Evolutionary conservation across 2,797 vertebrate genomes (phyloP), one percentile per base, ranked within the genome.

Genomic region (Zalophus californianus): DNA sequence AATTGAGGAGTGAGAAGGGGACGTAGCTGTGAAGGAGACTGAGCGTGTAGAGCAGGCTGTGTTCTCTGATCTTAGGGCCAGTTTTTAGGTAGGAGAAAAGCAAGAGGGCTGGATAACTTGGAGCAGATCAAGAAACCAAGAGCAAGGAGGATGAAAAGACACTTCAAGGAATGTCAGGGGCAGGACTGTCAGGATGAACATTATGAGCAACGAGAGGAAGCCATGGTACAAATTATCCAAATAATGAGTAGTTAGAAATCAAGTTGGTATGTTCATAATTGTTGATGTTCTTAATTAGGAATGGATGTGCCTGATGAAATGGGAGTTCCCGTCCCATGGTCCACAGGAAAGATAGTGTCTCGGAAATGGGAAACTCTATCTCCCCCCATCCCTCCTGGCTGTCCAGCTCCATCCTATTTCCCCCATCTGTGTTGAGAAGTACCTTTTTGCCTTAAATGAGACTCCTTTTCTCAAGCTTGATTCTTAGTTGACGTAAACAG

Each of bases 401-500:
- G 7, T 16, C 23, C 15, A 23, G 27, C 32, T 52, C 16, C 32
- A 2, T 23, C 70, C n/a, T 48, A 0, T 48, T 48, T 60, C 25
- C 64, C 29, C 25, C 5, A 20, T 16, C 12, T 87, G 1, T 15
- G 29, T 56, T 68, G 52, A 64, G 70, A 86, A 27, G 16, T 82
- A 66, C 13, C 18, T 93, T 94, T 91, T 64, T 23, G n/a, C 27
- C 23, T 91, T 85, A 41, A 77, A 29, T 50, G 41, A 85, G 35
- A 54, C 14, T 64, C 25, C 25, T 5, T 21, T 82, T 66, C 38
- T 56, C 6, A 2, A 88, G 35, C 44, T 73, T 68, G 12, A 68
- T 94, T 84, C 44, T 77, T 87, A 21, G 15, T 75, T 80, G n/a
- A 72, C 58, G 44, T 96, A 89, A 35, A 80, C 1, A 86, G n/a